Evolutionary conservation across 2,113 vertebrate genomes (phyloP).

Genomic region (Sterrhoptilus dennistouni): DNA sequence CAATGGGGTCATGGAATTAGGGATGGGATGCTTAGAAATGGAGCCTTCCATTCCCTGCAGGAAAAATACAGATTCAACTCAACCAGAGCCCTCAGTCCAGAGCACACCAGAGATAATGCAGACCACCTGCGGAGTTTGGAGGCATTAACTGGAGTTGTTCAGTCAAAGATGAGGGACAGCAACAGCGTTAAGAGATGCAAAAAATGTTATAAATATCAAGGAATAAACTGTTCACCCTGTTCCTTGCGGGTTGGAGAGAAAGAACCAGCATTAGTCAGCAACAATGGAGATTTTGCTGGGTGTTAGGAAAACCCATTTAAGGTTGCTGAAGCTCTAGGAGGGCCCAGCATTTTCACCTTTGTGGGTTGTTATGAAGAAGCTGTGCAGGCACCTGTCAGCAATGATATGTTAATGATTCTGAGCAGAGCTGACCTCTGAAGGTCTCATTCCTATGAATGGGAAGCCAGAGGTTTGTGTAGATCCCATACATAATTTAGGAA

Average conservation of each 20-base stretch:
- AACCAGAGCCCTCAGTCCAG: neutral
- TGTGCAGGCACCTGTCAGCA: neutral
- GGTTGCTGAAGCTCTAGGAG: neutral
- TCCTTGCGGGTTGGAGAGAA: neutral
- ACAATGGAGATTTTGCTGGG: neutral
- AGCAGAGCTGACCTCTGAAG: neutral
- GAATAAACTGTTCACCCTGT: neutral
- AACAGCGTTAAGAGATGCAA: neutral
- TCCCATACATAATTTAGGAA: slow-evolving; percentile 32
- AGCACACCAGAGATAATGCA: neutral
- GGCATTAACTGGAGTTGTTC: neutral
- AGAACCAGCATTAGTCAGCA: neutral
- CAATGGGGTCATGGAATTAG: neutral
- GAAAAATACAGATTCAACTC: neutral
- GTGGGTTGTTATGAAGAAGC: neutral
- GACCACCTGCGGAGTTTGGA: neutral
- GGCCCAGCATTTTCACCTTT: neutral
- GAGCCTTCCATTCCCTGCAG: neutral
- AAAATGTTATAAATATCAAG: neutral
- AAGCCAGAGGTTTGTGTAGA: neutral
- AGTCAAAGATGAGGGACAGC: neutral
- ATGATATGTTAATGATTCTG: neutral
- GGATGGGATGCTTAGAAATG: neutral
- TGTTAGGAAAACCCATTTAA: neutral
- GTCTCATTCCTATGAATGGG: neutral